Evolutionary conservation across 2,797 vertebrate genomes (phyloP).

Genomic region (Thripadectes ignobilis): DNA sequence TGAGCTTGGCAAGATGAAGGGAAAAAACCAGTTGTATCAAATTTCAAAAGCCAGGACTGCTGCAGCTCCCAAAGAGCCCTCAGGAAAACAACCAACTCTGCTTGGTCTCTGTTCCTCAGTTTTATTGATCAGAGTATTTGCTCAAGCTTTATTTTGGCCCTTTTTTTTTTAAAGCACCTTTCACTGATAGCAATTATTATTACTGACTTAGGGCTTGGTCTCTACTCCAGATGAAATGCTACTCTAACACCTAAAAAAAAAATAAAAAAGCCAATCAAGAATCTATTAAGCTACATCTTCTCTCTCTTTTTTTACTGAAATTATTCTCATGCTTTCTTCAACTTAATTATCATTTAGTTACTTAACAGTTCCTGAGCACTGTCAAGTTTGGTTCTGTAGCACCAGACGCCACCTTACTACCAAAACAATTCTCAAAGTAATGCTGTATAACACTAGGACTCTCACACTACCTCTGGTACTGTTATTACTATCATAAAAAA

Average conservation of each 20-base stretch:
- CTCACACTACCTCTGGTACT: too few species aligned
- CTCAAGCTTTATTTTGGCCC: background rate
- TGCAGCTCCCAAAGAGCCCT: background rate
- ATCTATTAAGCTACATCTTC: background rate
- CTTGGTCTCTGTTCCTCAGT: background rate
- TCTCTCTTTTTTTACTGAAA: background rate
- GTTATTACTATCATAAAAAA: too few species aligned
- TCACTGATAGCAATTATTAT: background rate
- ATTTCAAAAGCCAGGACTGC: conserved; percentile 28
- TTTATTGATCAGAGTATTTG: background rate
- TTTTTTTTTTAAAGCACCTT: background rate
- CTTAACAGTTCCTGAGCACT: background rate
- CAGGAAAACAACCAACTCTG: background rate
- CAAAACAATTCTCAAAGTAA: too few species aligned
- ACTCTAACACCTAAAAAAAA: background rate
- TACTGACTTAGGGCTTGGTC: background rate
- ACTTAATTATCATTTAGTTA: background rate
- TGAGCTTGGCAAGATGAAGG: background rate
- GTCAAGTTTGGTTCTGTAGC: background rate
- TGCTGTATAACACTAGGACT: too few species aligned
- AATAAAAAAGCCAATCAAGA: background rate
- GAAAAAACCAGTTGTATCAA: background rate
- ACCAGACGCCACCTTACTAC: background rate
- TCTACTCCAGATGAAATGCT: background rate
- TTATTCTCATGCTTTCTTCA: background rate